Base-by-base conservation (phyloP, 2,797 vertebrate genomes). In the Helostoma temminkii region DNA sequence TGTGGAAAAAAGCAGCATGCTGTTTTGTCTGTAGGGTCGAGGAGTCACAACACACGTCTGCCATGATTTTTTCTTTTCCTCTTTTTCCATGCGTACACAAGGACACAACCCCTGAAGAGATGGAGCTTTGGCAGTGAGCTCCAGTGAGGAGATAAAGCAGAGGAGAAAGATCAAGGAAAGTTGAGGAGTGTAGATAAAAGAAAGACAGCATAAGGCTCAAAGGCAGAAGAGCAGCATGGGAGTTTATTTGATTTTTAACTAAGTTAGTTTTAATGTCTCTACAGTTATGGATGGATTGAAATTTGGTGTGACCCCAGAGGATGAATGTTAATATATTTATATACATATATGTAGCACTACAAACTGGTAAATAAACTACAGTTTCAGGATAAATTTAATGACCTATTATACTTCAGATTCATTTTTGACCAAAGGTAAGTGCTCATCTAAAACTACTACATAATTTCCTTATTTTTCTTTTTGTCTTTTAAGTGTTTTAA, bases 21-120 rank as follows among this genome's bases (percentile, higher is more conserved):
- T 62, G 74, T 81, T 61, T 52, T 74, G 66, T 78, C 79, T 88
- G 62, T 6, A 77, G 77, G 78, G 52, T 12, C 25, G 48, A 76
- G 48, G 36, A 78, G 65, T 66, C 72, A 54, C 67, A 86, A 65
- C 66, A 64, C 56, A 67, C 7, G 36, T 79, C 58, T 32, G 63
- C 30, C 12, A 50, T 52, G 77, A 84, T 76, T 46, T 48, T 9
- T 15, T 3, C 16, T 34, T 9, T 0, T 22, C 4, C 9, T 9
- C 12, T 9, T 55, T 69, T 66, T 45, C 1, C 18, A 52, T n/a
- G 39, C 45, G 34, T 39, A 66, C 30, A 43, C 72, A 74, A 85
- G 76, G 80, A 81, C 78, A 77, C 60, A 43, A 32, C 37, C 36
- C 68, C 71, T 46, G 9, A 71, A 71, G 78, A 70, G 65, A 75